These are phyloP conservation scores for Chlorodrepanis virens DNA, from an alignment of 2,113 vertebrate genomes.

Conservation along the genomic window DNA sequence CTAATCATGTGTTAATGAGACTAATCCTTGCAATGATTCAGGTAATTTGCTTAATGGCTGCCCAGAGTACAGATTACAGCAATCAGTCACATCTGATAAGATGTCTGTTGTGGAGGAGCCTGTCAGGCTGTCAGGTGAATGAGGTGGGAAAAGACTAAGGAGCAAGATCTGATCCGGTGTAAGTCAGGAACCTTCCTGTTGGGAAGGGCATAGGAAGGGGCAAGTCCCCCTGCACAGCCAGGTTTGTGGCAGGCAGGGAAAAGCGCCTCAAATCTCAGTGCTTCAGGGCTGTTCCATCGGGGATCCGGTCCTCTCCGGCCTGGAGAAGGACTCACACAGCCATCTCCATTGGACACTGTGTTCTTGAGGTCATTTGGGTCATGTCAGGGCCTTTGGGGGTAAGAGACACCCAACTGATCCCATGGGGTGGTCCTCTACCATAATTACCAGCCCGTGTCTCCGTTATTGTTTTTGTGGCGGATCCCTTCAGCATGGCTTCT, in stretches of 20 bases:
- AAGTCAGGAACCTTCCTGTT: neutral
- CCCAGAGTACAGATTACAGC: constrained; percentile 97
- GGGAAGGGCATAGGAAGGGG: neutral
- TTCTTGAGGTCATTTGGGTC: neutral
- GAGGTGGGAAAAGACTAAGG: constrained; percentile 74
- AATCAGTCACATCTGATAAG: constrained; percentile 99
- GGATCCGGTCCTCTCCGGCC: neutral
- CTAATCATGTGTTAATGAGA: constrained; percentile 99
- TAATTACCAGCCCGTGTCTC: neutral
- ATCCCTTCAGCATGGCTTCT: neutral
- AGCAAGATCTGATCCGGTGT: constrained; percentile 66
- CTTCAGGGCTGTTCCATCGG: neutral
- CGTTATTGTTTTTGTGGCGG: rapidly evolving
- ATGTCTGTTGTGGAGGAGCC: constrained; percentile 85
- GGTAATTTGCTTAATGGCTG: constrained; percentile 99
- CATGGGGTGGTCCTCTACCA: rapidly evolving
- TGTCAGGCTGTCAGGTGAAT: constrained; percentile 87
- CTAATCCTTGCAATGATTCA: constrained; percentile 99
- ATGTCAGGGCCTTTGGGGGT: rapidly evolving
- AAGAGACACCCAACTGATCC: neutral
- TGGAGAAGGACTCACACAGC: neutral
- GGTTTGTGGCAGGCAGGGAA: neutral
- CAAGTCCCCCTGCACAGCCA: neutral
- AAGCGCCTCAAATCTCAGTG: neutral
- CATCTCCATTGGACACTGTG: rapidly evolving